These are phyloP conservation scores for Pseudolaguvia tuberculata DNA, from an alignment of 2,113 vertebrate genomes.

Conservation along the genomic window DNA sequence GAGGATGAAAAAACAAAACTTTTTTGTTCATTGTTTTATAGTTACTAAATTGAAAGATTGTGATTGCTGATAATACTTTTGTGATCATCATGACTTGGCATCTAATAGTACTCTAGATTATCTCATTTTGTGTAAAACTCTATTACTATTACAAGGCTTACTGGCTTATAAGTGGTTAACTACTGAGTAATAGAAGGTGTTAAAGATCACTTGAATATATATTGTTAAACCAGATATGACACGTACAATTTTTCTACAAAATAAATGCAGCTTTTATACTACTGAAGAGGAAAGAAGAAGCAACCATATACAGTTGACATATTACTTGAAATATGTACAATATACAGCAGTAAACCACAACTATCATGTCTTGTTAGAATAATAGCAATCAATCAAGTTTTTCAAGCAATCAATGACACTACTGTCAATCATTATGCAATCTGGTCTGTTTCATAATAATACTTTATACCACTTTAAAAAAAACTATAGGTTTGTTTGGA, in stretches of 20 bases:
- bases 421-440: conserved; percentile 2
- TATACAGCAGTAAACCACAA: neutral
- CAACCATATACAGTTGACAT: neutral
- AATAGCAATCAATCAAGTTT: neutral
- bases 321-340: neutral
- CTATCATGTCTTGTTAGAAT: neutral
- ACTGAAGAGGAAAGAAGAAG: neutral
- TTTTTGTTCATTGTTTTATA: neutral
- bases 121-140: neutral
- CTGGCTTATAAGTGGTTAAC: neutral
- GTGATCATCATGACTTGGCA: neutral
- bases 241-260: neutral
- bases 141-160: neutral
- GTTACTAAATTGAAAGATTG: neutral
- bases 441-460: neutral
- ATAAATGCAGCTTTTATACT: neutral
- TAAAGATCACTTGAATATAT: neutral
- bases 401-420: neutral
- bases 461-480: neutral
- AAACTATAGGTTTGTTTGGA: neutral
- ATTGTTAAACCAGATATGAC: neutral
- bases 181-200: neutral
- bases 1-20: no score
- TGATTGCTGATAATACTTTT: neutral
- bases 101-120: neutral